Evolutionary conservation across 1,140 invertebrate species (phyloP), one percentile per base, ranked within the genome.

Genomic region (Phortica variegata): DNA sequence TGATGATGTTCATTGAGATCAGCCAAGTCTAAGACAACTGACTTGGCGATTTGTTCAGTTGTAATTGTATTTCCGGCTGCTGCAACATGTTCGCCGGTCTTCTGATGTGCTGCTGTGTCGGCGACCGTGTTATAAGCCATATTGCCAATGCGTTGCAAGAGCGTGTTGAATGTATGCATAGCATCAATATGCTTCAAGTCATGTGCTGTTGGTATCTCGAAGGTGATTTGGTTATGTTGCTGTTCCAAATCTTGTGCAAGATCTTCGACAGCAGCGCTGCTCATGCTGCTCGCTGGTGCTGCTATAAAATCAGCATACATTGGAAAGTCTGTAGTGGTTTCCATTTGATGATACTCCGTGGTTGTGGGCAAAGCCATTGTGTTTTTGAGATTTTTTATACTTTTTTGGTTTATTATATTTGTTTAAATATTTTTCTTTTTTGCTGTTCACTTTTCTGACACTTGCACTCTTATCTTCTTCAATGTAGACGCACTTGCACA

Each of bases 191-290:
- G 71, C 9, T 69, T 61, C 52, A 74, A 47, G 52, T 75, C 72
- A 48, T 60, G 65, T 37, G 61, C 55, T 12, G 58, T 58, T 53
- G 72, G 72, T 38, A 75, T 74, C 49, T 74, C 72, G 48, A 75
- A 75, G 36, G 71, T 74, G 55, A 75, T 75, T 60, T 70, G 65
- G 21, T 73, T 72, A 42, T 72, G 63, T 34, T 66, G 62, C 66
- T 71, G n/a, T n/a, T n/a, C n/a, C n/a, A n/a, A n/a, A n/a, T n/a
- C n/a, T n/a, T 57, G 54, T 71, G 65, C 43, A n/a, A n/a, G n/a
- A n/a, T 68, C 63, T 6, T 60, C 63, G 1, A 63, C 68, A 10
- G 63, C 65, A 9, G 65, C 60, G 15, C 65, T 57, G 41, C 66
- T 71, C 66, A 71, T 71, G 58, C 62, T 71, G 58, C 68, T 71